Conservation (phyloP, 2,113 vertebrate species). For the Pseudolaguvia tuberculata region DNA sequence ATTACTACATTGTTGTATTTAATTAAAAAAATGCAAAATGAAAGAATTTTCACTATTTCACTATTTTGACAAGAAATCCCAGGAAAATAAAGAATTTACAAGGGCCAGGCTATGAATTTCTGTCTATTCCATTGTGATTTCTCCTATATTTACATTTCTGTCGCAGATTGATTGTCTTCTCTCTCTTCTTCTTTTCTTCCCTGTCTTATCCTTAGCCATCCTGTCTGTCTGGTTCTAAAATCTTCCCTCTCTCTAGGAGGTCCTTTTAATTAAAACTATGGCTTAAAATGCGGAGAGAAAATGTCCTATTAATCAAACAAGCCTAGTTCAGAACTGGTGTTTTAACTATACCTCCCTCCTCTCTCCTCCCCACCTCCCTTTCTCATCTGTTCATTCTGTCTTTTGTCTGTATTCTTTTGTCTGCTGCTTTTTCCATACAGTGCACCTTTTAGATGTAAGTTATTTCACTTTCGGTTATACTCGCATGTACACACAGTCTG, state of each 20-base stretch:
- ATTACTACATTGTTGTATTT: too few relatives aligned
- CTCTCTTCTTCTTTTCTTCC: conserved; percentile 23
- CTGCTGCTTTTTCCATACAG: conserved; percentile 20
- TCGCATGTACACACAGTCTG: conserved; percentile 16
- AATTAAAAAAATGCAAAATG: too few relatives aligned
- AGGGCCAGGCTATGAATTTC: conserved; percentile 26
- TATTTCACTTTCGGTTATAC: conserved; percentile 24
- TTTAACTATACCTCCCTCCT: conserved; percentile 26
- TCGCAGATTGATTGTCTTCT: conserved; percentile 39
- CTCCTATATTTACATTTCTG: conserved; percentile 48
- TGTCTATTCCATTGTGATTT: conserved; percentile 41
- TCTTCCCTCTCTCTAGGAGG: conserved; percentile 45
- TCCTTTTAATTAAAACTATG: conserved; percentile 49
- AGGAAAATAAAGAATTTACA: conserved; percentile 35
- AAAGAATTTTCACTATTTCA: too few relatives aligned
- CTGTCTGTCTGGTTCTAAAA: conserved; percentile 36
- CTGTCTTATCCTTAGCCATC: conserved; percentile 32
- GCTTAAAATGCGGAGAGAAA: conserved; percentile 34
- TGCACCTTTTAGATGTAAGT: conserved; percentile 8
- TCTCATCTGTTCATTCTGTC: conserved; percentile 9
- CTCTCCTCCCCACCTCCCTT: neutral
- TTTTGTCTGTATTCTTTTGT: conserved; percentile 27
- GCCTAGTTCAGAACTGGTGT: conserved; percentile 27
- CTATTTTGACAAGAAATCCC: too few relatives aligned
- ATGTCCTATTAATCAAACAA: conserved; percentile 43